A percentile compares a stretch with the other conserved stretches of the same genome.
phyloP scores from a whole-genome alignment of 2,113 vertebrate species.

The Delphinus delphis region DNA sequence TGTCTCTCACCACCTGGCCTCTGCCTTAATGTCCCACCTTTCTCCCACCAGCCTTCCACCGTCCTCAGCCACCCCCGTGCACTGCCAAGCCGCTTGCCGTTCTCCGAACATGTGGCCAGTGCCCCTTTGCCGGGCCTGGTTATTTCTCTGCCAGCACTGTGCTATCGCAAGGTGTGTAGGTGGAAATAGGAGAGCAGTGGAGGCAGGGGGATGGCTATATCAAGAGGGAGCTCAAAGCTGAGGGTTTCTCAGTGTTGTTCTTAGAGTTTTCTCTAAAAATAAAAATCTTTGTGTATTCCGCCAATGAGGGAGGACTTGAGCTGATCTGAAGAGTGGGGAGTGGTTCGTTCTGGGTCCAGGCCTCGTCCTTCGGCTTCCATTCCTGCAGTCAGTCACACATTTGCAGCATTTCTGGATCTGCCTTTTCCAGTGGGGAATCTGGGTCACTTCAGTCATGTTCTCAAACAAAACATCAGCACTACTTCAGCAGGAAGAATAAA shows the following conservation, averaged over 20 bases:
- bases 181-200: not conserved
- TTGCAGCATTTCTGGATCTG: not conserved
- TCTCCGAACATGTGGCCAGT: not conserved
- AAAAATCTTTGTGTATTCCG: not conserved
- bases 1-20: not conserved
- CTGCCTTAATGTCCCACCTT: not conserved
- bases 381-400: not conserved
- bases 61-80: not conserved
- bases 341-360: not conserved
- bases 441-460: conserved; percentile 4
- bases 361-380: not conserved
- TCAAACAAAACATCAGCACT: conserved; percentile 19
- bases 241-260: not conserved
- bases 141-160: not conserved
- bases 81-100: not conserved
- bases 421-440: conserved; percentile 14
- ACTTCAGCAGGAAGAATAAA: conserved; percentile 38
- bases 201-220: not conserved
- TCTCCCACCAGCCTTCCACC: not conserved
- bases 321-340: not conserved
- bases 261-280: not conserved
- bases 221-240: not conserved
- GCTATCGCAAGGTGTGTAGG: not conserved
- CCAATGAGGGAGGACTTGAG: not conserved
- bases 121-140: not conserved